Base-by-base conservation (phyloP, 1,140 invertebrate genomes). In the Vanessa atalanta region DNA sequence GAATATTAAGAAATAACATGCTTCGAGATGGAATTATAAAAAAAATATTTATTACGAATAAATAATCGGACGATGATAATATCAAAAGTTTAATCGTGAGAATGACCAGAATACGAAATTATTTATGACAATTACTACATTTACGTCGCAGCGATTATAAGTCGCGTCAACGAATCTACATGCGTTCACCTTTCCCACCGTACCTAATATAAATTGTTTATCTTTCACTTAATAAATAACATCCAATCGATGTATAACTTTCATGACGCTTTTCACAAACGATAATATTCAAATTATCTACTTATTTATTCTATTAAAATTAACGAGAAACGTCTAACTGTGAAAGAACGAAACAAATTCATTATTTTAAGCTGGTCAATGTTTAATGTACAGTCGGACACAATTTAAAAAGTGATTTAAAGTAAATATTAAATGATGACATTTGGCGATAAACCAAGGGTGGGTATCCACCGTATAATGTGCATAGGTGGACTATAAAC, bases 201-300 rank as follows among this genome's bases (percentile, higher is more conserved):
- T 31, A 61, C 37, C 57, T 43, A 61, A 61, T 61, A 37, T n/a
- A 13, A 37, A 61, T 61, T 26, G 16, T 14, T 31, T 20, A 64
- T 68, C 55, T 73, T 73, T 64, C 67, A 69, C 66, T 77, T 72
- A 67, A 73, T 77, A 77, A 77, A 77, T 77, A 73, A 77, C 73
- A 67, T 77, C 66, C 61, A 73, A 77, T 70, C 61, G 71, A 73
- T 43, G 66, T 65, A 75, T 76, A 72, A 70, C 66, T 79, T 79
- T 76, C 73, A 75, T 73, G 72, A 70, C 70, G 69, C 72, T 69
- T 69, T 73, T 72, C 74, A 70, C 72, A 70, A 77, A 75, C 70
- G 65, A 64, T 76, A 65, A 76, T 76, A 83, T 83, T 80, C 71
- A 76, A 77, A 80, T 79, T 80, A 80, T 72, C 51, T 64, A 66